These are phyloP conservation scores for Aythya baeri DNA, from an alignment of 2,113 vertebrate genomes.

Conservation along the genomic window DNA sequence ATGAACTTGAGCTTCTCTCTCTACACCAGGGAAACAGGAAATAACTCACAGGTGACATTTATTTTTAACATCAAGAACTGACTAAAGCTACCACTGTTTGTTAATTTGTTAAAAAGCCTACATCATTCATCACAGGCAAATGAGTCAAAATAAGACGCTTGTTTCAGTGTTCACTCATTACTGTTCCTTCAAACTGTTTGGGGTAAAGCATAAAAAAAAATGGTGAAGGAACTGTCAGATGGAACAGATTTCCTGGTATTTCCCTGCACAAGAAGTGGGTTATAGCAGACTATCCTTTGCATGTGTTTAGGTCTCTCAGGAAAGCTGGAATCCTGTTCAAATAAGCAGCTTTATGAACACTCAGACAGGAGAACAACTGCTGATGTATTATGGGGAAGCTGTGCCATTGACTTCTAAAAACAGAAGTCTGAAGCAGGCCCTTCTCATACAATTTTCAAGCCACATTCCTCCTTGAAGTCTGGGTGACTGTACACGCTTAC, in stretches of 20 bases:
- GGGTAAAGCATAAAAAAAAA: neutral
- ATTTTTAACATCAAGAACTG: neutral
- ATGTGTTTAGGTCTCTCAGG: neutral
- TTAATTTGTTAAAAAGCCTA: neutral
- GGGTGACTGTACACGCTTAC: neutral
- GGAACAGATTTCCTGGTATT: neutral
- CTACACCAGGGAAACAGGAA: constrained; percentile 79
- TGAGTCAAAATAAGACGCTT: neutral
- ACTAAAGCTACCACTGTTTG: neutral
- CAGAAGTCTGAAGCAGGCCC: neutral
- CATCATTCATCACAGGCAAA: neutral
- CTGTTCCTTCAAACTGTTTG: neutral
- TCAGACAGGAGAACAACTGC: neutral
- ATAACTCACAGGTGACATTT: constrained; percentile 78
- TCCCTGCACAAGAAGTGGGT: neutral
- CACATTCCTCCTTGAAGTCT: neutral
- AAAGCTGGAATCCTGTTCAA: neutral
- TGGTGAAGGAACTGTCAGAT: neutral
- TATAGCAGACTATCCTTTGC: neutral
- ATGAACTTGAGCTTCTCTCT: constrained; percentile 82
- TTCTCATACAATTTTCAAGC: neutral
- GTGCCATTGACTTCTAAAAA: neutral
- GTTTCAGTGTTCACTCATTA: no score
- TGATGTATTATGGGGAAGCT: neutral
- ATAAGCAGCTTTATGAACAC: neutral